phyloP scores from a whole-genome alignment of 2,888 invertebrate genomes.

The Heliconius charithonia region DNA sequence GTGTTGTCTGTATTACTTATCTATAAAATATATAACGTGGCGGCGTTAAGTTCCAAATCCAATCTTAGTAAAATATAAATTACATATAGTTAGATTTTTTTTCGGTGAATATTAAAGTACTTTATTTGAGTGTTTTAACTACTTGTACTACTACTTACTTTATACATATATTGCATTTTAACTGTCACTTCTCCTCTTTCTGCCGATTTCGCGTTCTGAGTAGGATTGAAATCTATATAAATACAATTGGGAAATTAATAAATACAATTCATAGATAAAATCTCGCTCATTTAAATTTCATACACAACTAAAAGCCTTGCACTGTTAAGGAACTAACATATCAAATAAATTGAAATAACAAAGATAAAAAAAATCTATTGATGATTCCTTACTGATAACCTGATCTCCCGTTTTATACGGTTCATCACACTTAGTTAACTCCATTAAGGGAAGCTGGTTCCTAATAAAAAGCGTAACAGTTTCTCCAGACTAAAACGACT shows the following conservation, averaged over 20 bases:
- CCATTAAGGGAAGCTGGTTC: not conserved
- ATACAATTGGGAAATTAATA: not conserved
- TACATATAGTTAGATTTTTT: not conserved
- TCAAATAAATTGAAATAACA: not conserved
- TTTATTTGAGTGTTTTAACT: not conserved
- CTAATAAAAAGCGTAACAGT: slow-evolving; percentile 15
- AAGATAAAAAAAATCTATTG: not conserved
- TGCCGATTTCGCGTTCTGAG: not conserved
- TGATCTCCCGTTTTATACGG: slow-evolving; percentile 4
- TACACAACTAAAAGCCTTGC: too few species aligned
- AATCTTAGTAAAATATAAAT: too few species aligned
- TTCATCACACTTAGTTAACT: not conserved
- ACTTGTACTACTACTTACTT: not conserved
- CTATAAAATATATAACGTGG: not conserved
- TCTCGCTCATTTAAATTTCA: too few species aligned
- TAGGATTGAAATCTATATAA: not conserved
- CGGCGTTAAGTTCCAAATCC: too few species aligned
- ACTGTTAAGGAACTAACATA: not conserved
- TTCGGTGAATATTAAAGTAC: not conserved
- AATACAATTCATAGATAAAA: too few species aligned
- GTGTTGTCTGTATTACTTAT: not conserved
- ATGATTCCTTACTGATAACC: not conserved
- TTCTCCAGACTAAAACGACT: not conserved
- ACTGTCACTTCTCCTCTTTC: not conserved
- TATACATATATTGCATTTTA: not conserved